phyloP scores from a whole-genome alignment of 2,888 invertebrate genomes.

The Mimachlamys varia region DNA sequence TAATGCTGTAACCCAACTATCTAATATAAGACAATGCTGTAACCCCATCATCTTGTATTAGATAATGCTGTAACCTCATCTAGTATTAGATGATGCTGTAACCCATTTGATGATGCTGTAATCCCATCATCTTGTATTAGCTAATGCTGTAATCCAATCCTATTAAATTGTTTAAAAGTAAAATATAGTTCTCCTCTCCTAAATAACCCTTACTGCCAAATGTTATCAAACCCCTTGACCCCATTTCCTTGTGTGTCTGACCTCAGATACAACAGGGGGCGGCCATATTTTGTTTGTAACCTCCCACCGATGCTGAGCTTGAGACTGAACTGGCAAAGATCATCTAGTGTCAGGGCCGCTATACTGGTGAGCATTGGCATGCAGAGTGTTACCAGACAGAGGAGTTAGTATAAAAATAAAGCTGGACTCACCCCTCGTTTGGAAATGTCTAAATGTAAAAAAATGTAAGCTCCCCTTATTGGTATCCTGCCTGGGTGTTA shows the following conservation, averaged over 20 bases:
- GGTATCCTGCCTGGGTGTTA: background rate
- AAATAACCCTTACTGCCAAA: background rate
- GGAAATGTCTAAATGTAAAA: slow-evolving; percentile 26
- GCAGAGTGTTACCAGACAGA: background rate
- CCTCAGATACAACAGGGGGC: slow-evolving; percentile 11
- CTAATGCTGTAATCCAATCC: background rate
- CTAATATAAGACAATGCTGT: no score
- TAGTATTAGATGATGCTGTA: no score
- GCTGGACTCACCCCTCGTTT: slow-evolving; percentile 18
- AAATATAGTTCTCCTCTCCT: background rate
- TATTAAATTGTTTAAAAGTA: background rate
- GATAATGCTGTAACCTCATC: background rate
- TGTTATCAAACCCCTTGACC: background rate
- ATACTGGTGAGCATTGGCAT: background rate
- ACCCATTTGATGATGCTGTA: background rate
- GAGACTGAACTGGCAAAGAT: slow-evolving; percentile 6
- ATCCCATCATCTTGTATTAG: background rate
- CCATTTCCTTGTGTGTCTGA: background rate
- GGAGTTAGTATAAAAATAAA: background rate
- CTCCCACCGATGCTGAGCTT: background rate
- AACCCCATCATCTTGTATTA: background rate
- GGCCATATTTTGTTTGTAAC: slow-evolving; percentile 26
- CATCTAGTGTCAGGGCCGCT: background rate
- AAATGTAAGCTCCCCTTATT: background rate
- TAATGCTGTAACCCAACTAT: background rate